Percentiles rank a stretch among this genome's conserved stretches.
These are phyloP conservation scores for Dendroctonus valens DNA, from an alignment of 1,140 invertebrate genomes.

Conservation along the genomic window DNA sequence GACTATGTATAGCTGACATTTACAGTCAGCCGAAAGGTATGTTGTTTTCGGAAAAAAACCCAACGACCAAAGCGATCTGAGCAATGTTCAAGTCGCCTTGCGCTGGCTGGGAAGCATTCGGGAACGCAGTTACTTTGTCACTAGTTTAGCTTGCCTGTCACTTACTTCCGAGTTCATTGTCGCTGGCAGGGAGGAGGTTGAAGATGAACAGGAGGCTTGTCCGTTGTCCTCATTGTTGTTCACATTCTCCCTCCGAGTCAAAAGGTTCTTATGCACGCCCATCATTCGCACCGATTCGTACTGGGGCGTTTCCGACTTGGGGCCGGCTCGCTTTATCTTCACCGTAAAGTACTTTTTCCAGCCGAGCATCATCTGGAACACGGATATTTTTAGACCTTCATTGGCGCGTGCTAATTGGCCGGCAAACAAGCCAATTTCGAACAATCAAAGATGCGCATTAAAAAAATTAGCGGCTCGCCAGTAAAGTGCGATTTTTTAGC, in stretches of 20 bases:
- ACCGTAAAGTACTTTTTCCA: slow-evolving; percentile 53
- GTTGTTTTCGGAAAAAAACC: too few relatives aligned
- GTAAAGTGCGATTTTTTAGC: too few relatives aligned
- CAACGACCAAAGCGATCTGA: slow-evolving; percentile 28
- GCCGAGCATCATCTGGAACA: slow-evolving; percentile 36
- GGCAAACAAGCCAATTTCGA: too few relatives aligned
- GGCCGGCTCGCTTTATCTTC: slow-evolving; percentile 63
- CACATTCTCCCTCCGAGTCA: neutral
- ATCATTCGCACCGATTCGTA: slow-evolving; percentile 65
- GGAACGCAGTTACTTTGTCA: too few relatives aligned
- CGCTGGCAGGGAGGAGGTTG: slow-evolving; percentile 2
- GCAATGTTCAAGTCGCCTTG: too few relatives aligned
- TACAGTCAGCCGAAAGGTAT: too few relatives aligned
- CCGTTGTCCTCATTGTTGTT: slow-evolving; percentile 2
- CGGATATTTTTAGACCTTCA: too few relatives aligned
- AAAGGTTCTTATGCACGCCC: slow-evolving; percentile 44
- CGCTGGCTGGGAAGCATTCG: too few relatives aligned
- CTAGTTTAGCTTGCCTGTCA: slow-evolving; percentile 1
- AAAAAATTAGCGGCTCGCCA: too few relatives aligned
- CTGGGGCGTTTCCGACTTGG: slow-evolving; percentile 62
- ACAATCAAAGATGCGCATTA: too few relatives aligned
- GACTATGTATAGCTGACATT: too few relatives aligned
- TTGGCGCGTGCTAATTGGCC: too few relatives aligned
- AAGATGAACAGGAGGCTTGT: slow-evolving; percentile 8
- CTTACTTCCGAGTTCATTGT: slow-evolving; percentile 41